Evolutionary conservation across 2,797 vertebrate species (phyloP).

Genomic region (Remorina albescens): DNA sequence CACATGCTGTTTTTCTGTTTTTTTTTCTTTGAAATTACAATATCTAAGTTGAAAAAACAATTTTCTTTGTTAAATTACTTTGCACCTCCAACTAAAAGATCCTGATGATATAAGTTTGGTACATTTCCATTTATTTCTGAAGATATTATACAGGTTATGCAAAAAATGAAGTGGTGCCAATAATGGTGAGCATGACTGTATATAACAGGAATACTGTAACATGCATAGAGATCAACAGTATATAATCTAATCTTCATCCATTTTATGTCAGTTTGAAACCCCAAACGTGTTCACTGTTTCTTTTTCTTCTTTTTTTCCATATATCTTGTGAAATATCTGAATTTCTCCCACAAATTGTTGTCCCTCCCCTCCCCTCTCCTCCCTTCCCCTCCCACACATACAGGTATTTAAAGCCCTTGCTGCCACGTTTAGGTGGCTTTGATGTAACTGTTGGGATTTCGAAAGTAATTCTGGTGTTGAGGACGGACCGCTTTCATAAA

Average conservation of each 20-base stretch:
- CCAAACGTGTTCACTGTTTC: neutral
- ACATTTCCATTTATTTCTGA: no score
- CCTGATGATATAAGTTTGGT: no score
- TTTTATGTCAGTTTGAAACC: no score
- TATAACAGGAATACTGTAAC: neutral
- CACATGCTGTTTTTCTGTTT: no score
- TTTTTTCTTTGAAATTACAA: no score
- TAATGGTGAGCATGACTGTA: no score
- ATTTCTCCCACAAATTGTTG: constrained; percentile 23
- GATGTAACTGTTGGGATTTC: constrained; percentile 75
- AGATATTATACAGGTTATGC: no score
- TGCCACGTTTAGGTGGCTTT: constrained; percentile 65
- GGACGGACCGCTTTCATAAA: constrained; percentile 72
- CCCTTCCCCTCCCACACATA: neutral
- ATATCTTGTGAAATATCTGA: constrained; percentile 33
- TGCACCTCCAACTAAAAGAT: no score
- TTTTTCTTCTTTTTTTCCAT: neutral
- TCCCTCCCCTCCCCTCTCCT: neutral
- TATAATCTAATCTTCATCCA: no score
- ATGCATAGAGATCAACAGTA: neutral
- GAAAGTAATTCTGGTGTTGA: constrained; percentile 77
- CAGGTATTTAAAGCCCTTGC: constrained; percentile 67
- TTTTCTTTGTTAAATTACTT: no score
- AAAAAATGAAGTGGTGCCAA: no score
- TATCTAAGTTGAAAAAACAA: no score